phyloP scores from a whole-genome alignment of 2,888 invertebrate genomes.

The Polyommatus icarus region DNA sequence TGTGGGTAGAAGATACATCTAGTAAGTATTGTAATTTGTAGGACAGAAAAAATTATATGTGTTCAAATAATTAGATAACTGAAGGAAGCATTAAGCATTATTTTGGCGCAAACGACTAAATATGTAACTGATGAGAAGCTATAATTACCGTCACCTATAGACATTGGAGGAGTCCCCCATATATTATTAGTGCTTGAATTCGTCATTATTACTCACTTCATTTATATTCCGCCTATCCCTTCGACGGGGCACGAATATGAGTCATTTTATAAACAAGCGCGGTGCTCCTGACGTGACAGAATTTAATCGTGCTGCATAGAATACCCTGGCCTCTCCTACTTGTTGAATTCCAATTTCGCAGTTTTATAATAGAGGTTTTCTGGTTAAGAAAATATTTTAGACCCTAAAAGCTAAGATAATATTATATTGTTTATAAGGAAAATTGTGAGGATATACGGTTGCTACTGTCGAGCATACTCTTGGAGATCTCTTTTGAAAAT shows the following conservation, averaged over 20 bases:
- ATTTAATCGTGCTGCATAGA: background rate
- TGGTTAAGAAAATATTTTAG: background rate
- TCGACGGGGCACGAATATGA: slow-evolving; percentile 38
- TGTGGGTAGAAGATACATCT: too few relatives aligned
- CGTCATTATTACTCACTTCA: slow-evolving; percentile 42
- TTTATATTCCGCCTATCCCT: slow-evolving; percentile 46
- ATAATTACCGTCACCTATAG: too few relatives aligned
- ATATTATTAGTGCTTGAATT: slow-evolving; percentile 9
- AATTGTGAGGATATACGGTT: background rate
- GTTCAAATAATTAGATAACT: background rate
- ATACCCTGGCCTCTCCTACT: background rate
- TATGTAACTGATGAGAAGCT: background rate
- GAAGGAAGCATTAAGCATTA: background rate
- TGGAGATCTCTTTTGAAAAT: too few relatives aligned
- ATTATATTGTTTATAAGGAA: background rate
- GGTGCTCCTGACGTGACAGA: slow-evolving; percentile 16
- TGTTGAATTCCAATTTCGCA: slow-evolving; percentile 15
- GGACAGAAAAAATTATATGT: background rate
- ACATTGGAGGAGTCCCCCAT: too few relatives aligned
- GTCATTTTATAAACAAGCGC: slow-evolving; percentile 39
- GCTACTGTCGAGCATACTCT: too few relatives aligned
- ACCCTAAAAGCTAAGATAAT: background rate
- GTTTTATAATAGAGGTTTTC: background rate
- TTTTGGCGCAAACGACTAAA: background rate
- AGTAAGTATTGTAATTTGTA: background rate